Conservation (phyloP, 1,140 invertebrate genomes). For the Helicoverpa zea region DNA sequence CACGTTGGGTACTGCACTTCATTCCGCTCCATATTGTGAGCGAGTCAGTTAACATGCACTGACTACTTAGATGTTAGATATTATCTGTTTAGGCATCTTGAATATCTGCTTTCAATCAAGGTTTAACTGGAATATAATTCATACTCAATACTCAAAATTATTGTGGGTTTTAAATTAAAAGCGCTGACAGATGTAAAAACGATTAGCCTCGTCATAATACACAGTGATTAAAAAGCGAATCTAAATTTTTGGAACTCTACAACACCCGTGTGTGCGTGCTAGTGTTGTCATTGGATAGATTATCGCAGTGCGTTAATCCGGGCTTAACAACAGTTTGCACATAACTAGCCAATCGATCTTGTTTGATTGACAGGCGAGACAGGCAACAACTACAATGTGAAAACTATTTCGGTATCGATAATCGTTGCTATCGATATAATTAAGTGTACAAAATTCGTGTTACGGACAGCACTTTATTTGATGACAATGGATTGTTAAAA, state of each 20-base stretch:
- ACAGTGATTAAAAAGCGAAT: conserved; percentile 9
- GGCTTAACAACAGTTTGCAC: conserved; percentile 67
- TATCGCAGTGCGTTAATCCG: conserved; percentile 61
- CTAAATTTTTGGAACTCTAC: conserved; percentile 25
- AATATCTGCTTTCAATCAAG: too few species aligned
- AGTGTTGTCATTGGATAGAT: conserved; percentile 67
- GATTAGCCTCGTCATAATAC: conserved; percentile 11
- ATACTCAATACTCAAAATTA: too few species aligned
- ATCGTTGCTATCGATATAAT: conserved; percentile 30
- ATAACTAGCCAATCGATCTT: conserved; percentile 63
- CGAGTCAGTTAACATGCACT: conserved; percentile 9
- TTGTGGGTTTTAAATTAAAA: too few species aligned
- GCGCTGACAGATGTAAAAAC: conserved; percentile 10
- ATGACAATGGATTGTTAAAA: conserved; percentile 36
- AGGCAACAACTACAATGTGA: conserved; percentile 23
- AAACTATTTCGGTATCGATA: conserved; percentile 41
- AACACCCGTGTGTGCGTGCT: conserved; percentile 62
- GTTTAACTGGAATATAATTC: too few species aligned
- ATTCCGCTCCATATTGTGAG: conserved; percentile 50
- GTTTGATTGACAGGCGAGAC: conserved; percentile 58
- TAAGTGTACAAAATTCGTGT: conserved; percentile 12
- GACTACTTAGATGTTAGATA: background rate
- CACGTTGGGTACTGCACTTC: conserved; percentile 47
- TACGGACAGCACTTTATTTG: conserved; percentile 26
- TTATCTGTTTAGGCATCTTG: background rate